phyloP scores from a whole-genome alignment of 2,113 vertebrate species.

The Cygnus buccinator region DNA sequence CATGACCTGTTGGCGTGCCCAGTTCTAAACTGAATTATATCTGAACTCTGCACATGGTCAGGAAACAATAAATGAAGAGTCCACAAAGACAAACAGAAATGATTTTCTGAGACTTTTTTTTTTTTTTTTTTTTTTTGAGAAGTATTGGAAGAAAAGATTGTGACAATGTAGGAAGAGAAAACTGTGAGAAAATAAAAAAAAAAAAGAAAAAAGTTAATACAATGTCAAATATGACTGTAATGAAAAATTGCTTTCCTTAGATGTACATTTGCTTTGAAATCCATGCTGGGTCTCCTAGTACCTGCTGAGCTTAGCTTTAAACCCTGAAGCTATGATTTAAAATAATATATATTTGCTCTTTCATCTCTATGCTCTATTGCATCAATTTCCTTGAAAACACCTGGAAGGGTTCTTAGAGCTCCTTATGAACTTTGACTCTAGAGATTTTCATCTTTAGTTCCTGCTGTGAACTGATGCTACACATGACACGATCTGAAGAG shows the following conservation, averaged over 20 bases:
- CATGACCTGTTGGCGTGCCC: not conserved
- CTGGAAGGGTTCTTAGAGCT: slow-evolving; percentile 52
- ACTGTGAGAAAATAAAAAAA: not conserved
- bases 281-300: slow-evolving; percentile 47
- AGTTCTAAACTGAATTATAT: not conserved
- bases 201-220: not conserved
- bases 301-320: slow-evolving; percentile 48
- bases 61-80: not conserved
- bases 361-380: slow-evolving; percentile 56
- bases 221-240: not conserved
- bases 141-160: not conserved
- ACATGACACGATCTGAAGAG: slow-evolving; percentile 19
- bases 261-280: slow-evolving; percentile 64
- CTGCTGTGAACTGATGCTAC: slow-evolving; percentile 58
- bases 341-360: slow-evolving; percentile 66
- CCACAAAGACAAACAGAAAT: not conserved
- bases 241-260: slow-evolving; percentile 60
- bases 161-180: not conserved
- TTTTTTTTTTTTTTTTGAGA: not conserved
- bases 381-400: slow-evolving; percentile 65
- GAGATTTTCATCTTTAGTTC: slow-evolving; percentile 61
- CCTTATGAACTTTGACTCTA: slow-evolving; percentile 41
- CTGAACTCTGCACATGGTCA: not conserved
- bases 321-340: slow-evolving; percentile 58
- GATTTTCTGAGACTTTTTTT: not conserved